Conservation (phyloP, 2,888 invertebrate species). For the Aphidoletes aphidimyza region DNA sequence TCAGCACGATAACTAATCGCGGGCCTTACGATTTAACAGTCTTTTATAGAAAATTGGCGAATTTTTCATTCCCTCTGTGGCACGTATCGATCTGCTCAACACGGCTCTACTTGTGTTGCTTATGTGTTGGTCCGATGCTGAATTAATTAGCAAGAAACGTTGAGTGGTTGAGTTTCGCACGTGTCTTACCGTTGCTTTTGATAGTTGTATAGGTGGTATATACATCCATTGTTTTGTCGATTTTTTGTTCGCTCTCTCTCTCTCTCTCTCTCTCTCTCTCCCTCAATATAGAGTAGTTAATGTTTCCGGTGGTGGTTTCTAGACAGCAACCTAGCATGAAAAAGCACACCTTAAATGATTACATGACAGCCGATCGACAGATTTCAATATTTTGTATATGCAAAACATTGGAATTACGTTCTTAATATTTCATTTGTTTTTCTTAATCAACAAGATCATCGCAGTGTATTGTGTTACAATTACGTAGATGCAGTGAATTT, state of each 20-base stretch:
- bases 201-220: not conserved
- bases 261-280: too few relatives aligned
- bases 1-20: conserved; percentile 14
- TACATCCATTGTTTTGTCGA: not conserved
- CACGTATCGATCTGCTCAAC: not conserved
- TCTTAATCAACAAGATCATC: not conserved
- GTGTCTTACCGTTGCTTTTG: not conserved
- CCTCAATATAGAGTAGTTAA: conserved; percentile 47
- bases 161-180: not conserved
- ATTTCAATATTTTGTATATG: not conserved
- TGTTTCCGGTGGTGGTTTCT: conserved; percentile 25
- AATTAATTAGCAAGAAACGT: not conserved
- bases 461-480: not conserved
- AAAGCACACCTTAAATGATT: not conserved
- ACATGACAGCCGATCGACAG: not conserved
- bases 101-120: not conserved
- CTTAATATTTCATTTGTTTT: not conserved
- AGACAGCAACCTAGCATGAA: not conserved
- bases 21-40: not conserved
- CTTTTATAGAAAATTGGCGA: conserved; percentile 21
- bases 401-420: not conserved
- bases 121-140: not conserved
- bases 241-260: too few relatives aligned
- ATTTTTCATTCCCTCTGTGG: not conserved
- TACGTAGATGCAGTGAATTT: not conserved